Evolutionary conservation across 30 jellyfish, hydroid and myxozoan genomes (phyloP).

Genomic region (Chironex yamaguchii): DNA sequence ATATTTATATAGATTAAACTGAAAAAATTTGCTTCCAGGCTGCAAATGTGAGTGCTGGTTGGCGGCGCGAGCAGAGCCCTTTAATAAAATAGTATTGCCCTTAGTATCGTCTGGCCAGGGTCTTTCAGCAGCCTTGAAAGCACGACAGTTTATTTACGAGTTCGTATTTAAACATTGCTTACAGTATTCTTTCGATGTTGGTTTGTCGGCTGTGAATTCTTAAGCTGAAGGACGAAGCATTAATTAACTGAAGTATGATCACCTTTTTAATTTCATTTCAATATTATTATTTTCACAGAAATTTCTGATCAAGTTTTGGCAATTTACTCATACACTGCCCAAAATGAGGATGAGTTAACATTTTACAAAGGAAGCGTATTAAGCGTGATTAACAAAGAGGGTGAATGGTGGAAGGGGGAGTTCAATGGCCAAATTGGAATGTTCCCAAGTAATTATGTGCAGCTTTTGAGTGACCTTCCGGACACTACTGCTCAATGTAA

Average conservation of each 20-base stretch:
- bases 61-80: no score
- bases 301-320: constrained; percentile 89
- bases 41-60: no score
- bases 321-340: constrained; percentile 94
- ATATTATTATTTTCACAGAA: constrained; percentile 49
- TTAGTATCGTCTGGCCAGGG: no score
- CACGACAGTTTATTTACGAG: no score
- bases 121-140: no score
- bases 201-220: background rate
- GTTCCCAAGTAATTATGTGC: constrained; percentile 97
- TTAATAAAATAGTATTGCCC: no score
- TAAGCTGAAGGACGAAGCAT: background rate
- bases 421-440: constrained; percentile 96
- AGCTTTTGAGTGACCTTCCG: constrained; percentile 85
- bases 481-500: constrained; percentile 93
- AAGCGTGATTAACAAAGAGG: constrained; percentile 85
- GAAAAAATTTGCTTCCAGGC: no score
- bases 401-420: constrained; percentile 99
- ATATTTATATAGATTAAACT: no score
- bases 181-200: background rate
- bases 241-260: background rate
- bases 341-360: constrained; percentile 95
- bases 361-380: constrained; percentile 97
- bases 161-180: constrained; percentile 40
- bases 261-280: no score